Percentiles rank a stretch among this genome's conserved stretches.
phyloP scores from a whole-genome alignment of 2,888 invertebrate species.

The Chydorus sphaericus region DNA sequence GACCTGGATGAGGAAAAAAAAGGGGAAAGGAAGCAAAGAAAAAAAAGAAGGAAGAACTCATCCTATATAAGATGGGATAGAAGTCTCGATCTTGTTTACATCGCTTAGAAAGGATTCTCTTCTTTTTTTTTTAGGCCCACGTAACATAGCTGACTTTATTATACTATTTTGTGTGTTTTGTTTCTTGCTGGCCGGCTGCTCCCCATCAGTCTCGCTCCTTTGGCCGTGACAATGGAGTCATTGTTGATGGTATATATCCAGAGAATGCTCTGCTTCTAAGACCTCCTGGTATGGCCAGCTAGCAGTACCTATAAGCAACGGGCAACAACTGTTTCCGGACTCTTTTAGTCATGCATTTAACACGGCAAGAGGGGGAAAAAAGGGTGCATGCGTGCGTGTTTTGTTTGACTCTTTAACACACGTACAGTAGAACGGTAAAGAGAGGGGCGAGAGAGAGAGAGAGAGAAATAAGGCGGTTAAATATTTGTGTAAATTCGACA shows the following conservation, averaged over 20 bases:
- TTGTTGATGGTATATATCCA: no score
- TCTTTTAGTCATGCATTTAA: neutral
- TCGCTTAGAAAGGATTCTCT: neutral
- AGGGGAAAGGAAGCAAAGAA: no score
- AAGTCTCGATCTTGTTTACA: no score
- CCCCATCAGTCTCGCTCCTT: neutral
- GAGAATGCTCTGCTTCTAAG: neutral
- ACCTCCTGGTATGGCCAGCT: neutral
- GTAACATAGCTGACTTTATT: neutral
- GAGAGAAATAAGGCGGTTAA: no score
- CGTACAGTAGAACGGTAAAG: no score
- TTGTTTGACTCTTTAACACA: neutral
- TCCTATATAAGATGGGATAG: no score
- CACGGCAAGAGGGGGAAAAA: neutral
- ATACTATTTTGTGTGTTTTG: neutral
- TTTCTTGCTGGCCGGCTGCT: neutral
- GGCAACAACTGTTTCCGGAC: constrained; percentile 2
- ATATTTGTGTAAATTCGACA: no score
- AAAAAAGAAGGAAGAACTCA: no score
- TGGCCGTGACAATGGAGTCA: no score
- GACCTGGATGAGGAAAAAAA: neutral
- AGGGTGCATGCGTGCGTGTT: no score
- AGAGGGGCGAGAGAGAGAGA: no score
- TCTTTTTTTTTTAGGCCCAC: neutral
- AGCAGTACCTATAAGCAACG: no score